phyloP scores from a whole-genome alignment of 2,797 vertebrate genomes.

The Monodelphis domestica region DNA sequence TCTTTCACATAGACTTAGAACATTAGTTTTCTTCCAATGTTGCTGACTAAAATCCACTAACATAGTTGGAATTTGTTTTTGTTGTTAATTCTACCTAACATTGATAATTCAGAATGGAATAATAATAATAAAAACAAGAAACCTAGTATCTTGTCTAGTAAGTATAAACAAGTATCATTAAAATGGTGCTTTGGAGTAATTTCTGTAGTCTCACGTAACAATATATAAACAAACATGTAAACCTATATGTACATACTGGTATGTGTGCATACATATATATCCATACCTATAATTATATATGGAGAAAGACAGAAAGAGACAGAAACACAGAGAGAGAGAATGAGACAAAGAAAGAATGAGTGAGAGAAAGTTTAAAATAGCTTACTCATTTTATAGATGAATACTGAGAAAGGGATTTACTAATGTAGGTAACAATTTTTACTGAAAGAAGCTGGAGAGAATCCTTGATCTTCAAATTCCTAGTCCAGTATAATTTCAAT shows the following conservation, averaged over 20 bases:
- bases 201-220: background rate
- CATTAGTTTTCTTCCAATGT: background rate
- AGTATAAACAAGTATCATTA: background rate
- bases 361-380: background rate
- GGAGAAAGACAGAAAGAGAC: too few species aligned
- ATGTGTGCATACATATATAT: too few species aligned
- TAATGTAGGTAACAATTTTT: background rate
- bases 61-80: background rate
- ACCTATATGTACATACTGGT: too few species aligned
- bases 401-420: background rate
- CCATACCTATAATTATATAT: too few species aligned
- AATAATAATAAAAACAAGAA: background rate
- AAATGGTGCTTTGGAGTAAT: background rate
- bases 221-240: background rate
- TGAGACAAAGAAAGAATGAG: background rate
- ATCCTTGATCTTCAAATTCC: background rate
- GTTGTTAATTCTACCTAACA: background rate
- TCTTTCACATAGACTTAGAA: background rate
- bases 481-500: background rate
- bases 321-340: background rate
- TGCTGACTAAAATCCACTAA: slow-evolving; percentile 12
- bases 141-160: background rate
- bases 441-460: background rate
- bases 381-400: background rate
- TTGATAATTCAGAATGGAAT: background rate